phyloP scores from a whole-genome alignment of 1,140 invertebrate genomes.

The Araneus ventricosus region DNA sequence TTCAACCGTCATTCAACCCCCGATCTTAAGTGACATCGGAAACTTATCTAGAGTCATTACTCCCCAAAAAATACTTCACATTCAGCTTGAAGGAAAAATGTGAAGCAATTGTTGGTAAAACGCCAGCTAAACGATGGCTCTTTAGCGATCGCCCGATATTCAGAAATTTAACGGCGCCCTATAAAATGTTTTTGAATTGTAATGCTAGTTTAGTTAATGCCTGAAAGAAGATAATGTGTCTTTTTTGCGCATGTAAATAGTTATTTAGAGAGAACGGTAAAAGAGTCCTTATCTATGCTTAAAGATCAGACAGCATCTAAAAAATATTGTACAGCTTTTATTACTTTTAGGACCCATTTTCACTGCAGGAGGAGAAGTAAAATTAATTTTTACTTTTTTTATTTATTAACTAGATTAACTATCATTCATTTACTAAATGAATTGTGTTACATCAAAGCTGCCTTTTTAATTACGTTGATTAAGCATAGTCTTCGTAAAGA shows the following conservation, averaged over 20 bases:
- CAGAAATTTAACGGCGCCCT: not conserved
- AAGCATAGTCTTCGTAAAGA: too few relatives aligned
- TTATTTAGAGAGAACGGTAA: not conserved
- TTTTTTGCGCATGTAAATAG: not conserved
- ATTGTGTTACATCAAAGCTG: too few relatives aligned
- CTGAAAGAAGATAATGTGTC: not conserved
- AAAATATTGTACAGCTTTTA: too few relatives aligned
- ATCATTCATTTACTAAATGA: too few relatives aligned
- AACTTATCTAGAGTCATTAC: not conserved
- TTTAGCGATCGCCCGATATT: not conserved
- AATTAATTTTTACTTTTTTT: too few relatives aligned
- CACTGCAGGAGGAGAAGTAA: too few relatives aligned
- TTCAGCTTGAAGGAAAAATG: not conserved
- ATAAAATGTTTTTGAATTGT: not conserved
- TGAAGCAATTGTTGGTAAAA: not conserved
- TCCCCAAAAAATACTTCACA: not conserved
- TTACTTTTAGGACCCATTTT: too few relatives aligned
- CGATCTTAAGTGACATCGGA: not conserved
- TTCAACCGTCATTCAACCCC: not conserved
- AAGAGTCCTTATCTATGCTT: not conserved
- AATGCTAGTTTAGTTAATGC: not conserved
- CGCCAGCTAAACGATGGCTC: not conserved
- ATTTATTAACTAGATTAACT: too few relatives aligned
- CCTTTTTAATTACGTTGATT: too few relatives aligned
- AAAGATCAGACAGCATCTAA: too few relatives aligned